Evolutionary conservation across 2,113 vertebrate species (phyloP).

Genomic region (Oncorhynchus tshawytscha): DNA sequence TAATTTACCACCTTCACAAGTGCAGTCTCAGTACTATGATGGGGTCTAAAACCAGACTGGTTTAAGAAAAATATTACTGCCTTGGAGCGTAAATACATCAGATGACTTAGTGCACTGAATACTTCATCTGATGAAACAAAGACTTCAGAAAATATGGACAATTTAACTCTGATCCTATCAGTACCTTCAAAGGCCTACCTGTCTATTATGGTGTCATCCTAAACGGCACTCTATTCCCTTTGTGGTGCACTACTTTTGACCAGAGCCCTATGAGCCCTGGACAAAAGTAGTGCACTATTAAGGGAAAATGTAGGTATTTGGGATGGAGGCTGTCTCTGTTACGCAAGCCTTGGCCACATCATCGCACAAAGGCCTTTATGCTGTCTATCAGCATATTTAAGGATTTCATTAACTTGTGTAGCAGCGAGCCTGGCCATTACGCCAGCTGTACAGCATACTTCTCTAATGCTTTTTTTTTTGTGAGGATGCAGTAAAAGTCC

Average conservation of each 20-base stretch:
- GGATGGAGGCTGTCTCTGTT: neutral
- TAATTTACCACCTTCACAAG: too few species aligned
- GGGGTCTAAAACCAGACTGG: too few species aligned
- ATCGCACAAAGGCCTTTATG: constrained; percentile 7
- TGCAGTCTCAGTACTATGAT: too few species aligned
- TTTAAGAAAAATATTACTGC: neutral
- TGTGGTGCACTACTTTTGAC: too few species aligned
- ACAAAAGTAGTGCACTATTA: too few species aligned
- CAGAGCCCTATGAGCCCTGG: too few species aligned
- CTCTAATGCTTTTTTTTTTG: constrained; percentile 39
- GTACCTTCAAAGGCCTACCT: neutral
- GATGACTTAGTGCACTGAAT: neutral
- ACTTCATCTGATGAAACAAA: constrained; percentile 6
- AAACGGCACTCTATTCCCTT: too few species aligned
- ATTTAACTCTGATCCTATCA: neutral
- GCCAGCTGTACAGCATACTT: constrained; percentile 12
- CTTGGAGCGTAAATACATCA: neutral
- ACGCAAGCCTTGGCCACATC: constrained; percentile 7
- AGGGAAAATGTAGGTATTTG: too few species aligned
- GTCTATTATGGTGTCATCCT: neutral
- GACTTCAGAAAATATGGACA: neutral
- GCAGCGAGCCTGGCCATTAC: constrained; percentile 29
- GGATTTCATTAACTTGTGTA: constrained; percentile 42
- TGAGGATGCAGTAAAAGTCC: constrained; percentile 48
- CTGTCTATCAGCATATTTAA: constrained; percentile 30